Percentiles rank a stretch among this genome's conserved stretches.
Conservation (phyloP, 1,140 invertebrate species). For the Drosophila insularis region DNA sequence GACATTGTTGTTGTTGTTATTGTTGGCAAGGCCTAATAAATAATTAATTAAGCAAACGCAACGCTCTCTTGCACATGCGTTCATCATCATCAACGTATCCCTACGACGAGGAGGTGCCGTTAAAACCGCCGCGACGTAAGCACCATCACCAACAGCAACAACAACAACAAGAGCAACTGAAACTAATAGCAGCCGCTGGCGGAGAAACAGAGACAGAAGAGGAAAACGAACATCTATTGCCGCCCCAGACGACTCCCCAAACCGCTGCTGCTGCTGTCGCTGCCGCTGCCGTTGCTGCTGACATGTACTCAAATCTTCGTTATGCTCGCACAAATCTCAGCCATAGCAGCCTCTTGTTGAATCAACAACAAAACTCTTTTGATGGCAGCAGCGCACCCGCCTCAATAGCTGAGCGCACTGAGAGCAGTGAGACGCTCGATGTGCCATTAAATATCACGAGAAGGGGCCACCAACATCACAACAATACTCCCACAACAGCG, state of each 20-base stretch:
- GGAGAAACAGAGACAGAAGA: constrained; percentile 40
- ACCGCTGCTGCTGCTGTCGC: constrained; percentile 35
- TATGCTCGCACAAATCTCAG: constrained; percentile 76
- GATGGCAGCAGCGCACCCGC: constrained; percentile 52
- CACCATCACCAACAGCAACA: constrained; percentile 19
- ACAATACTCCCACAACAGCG: constrained; percentile 6
- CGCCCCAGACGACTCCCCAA: neutral
- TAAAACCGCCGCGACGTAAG: constrained; percentile 55
- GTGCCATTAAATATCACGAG: constrained; percentile 27
- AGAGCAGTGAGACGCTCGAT: constrained; percentile 72
- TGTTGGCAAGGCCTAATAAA: constrained; percentile 8
- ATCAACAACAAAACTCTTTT: constrained; percentile 67
- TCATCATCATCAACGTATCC: constrained; percentile 17
- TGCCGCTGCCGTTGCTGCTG: constrained; percentile 43
- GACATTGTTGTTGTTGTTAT: neutral
- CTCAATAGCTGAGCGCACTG: constrained; percentile 52
- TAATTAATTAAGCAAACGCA: neutral
- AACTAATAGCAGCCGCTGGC: constrained; percentile 15
- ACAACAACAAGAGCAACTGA: neutral
- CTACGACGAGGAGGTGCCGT: constrained; percentile 35
- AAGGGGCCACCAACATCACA: constrained; percentile 13
- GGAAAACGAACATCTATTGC: neutral
- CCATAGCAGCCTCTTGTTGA: constrained; percentile 73
- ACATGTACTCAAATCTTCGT: constrained; percentile 60
- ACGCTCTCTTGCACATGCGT: constrained; percentile 54